Conservation (phyloP, 53 echinoderm and acorn worm species). For the Actinopyga echinites region DNA sequence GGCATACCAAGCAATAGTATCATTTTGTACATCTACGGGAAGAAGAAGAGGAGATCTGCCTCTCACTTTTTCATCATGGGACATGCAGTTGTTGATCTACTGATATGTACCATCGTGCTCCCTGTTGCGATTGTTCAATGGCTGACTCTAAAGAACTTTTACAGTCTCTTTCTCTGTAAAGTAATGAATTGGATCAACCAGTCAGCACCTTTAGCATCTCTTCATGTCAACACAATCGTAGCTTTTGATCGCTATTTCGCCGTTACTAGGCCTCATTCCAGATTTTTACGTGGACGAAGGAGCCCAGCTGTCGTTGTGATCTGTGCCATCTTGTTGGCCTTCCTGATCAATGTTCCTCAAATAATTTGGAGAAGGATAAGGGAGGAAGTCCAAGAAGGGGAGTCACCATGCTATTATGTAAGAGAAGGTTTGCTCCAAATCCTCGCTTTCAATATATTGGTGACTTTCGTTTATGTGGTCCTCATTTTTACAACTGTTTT, state of each 20-base stretch:
- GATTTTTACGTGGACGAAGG: neutral
- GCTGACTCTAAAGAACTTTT: neutral
- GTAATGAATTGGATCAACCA: neutral
- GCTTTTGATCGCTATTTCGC: slow-evolving; percentile 6
- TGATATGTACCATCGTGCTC: neutral
- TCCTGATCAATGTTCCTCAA: neutral
- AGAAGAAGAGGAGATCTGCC: neutral
- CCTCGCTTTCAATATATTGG: neutral
- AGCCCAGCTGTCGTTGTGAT: neutral
- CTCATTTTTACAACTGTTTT: neutral
- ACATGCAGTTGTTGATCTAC: slow-evolving; percentile 1
- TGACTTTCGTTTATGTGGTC: neutral
- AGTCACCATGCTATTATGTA: neutral
- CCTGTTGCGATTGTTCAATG: neutral
- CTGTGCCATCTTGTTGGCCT: neutral
- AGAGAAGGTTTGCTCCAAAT: neutral
- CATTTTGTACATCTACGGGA: neutral
- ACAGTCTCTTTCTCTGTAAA: neutral
- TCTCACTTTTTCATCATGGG: slow-evolving; percentile 20
- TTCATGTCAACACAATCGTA: neutral
- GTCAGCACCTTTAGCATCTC: slow-evolving; percentile 6
- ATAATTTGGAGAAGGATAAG: neutral
- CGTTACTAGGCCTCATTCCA: neutral
- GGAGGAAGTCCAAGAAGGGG: neutral
- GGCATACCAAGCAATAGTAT: neutral